These are phyloP conservation scores for Bombus superbus DNA, from an alignment of 1,140 invertebrate genomes.

Conservation along the genomic window DNA sequence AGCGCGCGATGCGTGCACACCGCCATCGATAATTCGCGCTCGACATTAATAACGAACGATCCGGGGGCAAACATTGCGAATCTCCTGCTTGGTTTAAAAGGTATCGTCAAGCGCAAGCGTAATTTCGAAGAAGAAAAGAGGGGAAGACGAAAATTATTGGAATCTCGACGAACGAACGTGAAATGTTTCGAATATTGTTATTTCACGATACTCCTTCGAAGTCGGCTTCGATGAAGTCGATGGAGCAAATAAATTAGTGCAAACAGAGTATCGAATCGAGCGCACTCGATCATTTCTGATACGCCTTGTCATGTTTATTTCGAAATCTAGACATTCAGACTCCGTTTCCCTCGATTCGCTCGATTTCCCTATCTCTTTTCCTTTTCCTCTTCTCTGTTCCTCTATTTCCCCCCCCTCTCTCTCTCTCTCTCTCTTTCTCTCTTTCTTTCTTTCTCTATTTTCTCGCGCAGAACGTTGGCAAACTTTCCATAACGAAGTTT, in stretches of 20 bases:
- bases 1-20: too few species aligned
- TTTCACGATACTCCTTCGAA: background rate
- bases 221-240: background rate
- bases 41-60: slow-evolving; percentile 8
- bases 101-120: background rate
- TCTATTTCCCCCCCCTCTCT: too few species aligned
- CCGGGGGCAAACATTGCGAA: background rate
- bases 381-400: background rate
- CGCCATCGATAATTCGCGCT: background rate
- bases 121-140: background rate
- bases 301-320: slow-evolving; percentile 15
- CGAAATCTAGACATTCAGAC: background rate
- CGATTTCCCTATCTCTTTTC: background rate
- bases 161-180: background rate
- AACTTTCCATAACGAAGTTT: slow-evolving; percentile 76
- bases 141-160: accelerated
- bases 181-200: background rate
- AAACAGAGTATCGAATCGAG: background rate
- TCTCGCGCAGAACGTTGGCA: slow-evolving; percentile 46
- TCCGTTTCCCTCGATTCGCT: background rate
- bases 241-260: slow-evolving; percentile 29
- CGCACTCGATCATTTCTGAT: slow-evolving; percentile 19
- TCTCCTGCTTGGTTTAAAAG: background rate
- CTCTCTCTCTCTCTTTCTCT: too few species aligned
- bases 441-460: background rate